Evolutionary conservation across 2,888 invertebrate species (phyloP).

Genomic region (Phyllotreta cruciferae): DNA sequence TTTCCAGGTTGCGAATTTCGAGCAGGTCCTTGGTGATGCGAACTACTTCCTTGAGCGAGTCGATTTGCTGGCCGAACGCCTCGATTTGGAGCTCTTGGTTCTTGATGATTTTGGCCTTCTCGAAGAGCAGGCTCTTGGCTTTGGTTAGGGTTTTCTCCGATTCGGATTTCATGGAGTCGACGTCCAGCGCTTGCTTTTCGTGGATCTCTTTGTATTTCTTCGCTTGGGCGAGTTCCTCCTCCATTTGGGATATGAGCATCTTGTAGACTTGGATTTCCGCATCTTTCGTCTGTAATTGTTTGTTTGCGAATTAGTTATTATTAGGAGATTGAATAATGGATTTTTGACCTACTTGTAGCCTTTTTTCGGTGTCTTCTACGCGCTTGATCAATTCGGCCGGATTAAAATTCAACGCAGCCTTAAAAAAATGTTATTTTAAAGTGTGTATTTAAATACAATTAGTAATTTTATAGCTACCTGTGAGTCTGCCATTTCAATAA

Average conservation of each 20-base stretch:
- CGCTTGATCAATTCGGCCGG: conserved; percentile 22
- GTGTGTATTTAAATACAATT: no score
- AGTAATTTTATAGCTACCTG: conserved; percentile 22
- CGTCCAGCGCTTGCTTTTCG: conserved; percentile 52
- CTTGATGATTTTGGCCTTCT: conserved; percentile 77
- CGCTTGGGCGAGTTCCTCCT: conserved; percentile 54
- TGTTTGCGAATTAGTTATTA: no score
- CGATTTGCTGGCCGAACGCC: conserved; percentile 74
- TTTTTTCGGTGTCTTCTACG: conserved; percentile 23
- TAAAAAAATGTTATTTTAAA: conserved; percentile 16
- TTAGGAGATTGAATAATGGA: background rate
- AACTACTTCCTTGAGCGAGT: conserved; percentile 77
- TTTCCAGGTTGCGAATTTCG: conserved; percentile 79
- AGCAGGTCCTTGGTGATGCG: conserved; percentile 80
- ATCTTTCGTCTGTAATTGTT: conserved; percentile 46
- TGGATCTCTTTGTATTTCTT: conserved; percentile 50
- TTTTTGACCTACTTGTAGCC: conserved; percentile 16
- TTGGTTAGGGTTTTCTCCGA: conserved; percentile 66
- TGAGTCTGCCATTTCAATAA: conserved; percentile 37
- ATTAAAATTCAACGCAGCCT: conserved; percentile 11
- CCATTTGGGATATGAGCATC: conserved; percentile 43
- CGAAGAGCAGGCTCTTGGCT: conserved; percentile 75
- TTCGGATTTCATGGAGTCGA: conserved; percentile 58
- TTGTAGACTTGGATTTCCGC: conserved; percentile 25
- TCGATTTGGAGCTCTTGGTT: conserved; percentile 82